These are phyloP conservation scores for Molorchus minor DNA, from an alignment of 2,888 invertebrate species.

Conservation along the genomic window DNA sequence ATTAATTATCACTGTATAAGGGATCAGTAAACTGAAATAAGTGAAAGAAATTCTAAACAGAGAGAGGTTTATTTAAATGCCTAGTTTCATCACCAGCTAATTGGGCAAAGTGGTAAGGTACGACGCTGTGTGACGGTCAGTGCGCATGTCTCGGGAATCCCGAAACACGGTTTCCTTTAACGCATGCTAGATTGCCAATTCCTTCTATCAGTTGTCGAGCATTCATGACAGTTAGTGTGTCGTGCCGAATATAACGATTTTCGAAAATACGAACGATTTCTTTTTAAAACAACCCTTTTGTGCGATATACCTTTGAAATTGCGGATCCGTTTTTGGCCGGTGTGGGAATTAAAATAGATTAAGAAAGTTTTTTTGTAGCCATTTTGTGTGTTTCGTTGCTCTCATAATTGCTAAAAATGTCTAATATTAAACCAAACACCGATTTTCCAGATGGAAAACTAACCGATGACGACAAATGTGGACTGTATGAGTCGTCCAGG, in stretches of 20 bases:
- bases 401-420: slow-evolving; percentile 36
- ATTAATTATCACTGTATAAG: no score
- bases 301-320: slow-evolving; percentile 15
- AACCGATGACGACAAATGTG: slow-evolving; percentile 50
- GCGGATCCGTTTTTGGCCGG: slow-evolving; percentile 8
- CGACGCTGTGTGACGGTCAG: slow-evolving; percentile 19
- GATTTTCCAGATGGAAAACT: slow-evolving; percentile 54
- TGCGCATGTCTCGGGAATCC: slow-evolving; percentile 59
- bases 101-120: no score
- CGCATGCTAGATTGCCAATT: slow-evolving; percentile 28
- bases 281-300: slow-evolving; percentile 12
- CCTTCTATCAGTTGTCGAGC: slow-evolving; percentile 45
- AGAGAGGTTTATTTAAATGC: no score
- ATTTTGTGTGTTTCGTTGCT: slow-evolving; percentile 32
- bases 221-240: slow-evolving; percentile 21
- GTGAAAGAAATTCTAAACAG: no score
- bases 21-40: no score
- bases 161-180: slow-evolving; percentile 43
- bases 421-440: slow-evolving; percentile 37
- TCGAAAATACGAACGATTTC: slow-evolving; percentile 38
- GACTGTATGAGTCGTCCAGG: slow-evolving; percentile 49
- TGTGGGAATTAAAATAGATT: slow-evolving; percentile 19
- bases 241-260: slow-evolving; percentile 29
- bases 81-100: no score
- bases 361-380: slow-evolving; percentile 36